Conservation (phyloP, 2,888 invertebrate species). For the Globia sparganii region DNA sequence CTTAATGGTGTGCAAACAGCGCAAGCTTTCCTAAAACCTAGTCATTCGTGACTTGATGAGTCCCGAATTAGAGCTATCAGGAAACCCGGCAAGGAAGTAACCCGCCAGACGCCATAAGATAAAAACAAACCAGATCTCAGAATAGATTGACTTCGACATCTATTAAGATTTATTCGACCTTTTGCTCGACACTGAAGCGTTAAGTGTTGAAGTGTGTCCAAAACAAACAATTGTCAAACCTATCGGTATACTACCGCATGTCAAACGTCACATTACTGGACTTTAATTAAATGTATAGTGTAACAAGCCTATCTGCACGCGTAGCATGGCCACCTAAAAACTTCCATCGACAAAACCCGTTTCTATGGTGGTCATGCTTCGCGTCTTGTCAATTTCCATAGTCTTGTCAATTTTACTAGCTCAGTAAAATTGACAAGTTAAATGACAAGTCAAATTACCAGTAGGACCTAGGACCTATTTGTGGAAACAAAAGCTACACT, state of each 20-base stretch:
- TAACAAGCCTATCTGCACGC: too few species aligned
- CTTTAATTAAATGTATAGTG: constrained; percentile 22
- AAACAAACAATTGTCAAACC: constrained; percentile 27
- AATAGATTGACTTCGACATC: constrained; percentile 32
- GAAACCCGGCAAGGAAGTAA: constrained; percentile 9
- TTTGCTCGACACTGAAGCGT: constrained; percentile 33
- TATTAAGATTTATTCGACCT: constrained; percentile 37
- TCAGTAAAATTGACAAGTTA: too few species aligned
- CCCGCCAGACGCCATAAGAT: constrained; percentile 33
- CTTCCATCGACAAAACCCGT: too few species aligned
- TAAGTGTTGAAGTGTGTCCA: constrained; percentile 26
- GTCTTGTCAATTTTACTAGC: neutral
- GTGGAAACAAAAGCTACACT: too few species aligned
- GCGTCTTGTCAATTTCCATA: neutral
- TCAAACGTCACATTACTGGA: constrained; percentile 35
- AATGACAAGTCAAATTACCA: too few species aligned
- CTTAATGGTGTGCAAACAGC: neutral
- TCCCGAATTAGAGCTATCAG: neutral
- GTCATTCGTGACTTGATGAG: neutral
- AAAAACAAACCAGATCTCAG: constrained; percentile 28
- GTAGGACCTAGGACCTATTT: too few species aligned
- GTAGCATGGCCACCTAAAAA: too few species aligned
- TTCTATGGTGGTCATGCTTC: too few species aligned
- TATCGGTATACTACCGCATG: constrained; percentile 14
- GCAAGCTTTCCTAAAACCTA: neutral